Evolutionary conservation across 1,140 invertebrate genomes (phyloP).

Genomic region (Calycopis cecrops): DNA sequence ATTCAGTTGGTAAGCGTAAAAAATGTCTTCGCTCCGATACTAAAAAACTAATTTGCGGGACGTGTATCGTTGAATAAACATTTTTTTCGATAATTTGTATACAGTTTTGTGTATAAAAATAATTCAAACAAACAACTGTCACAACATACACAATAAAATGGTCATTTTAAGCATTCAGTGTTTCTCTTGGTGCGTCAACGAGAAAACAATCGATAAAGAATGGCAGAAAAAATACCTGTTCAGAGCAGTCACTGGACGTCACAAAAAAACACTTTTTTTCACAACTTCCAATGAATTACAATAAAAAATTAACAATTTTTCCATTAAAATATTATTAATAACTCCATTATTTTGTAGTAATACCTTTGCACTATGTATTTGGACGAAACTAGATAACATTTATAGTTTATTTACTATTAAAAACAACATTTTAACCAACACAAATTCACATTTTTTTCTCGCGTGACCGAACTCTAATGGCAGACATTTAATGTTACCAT

Average conservation of each 20-base stretch:
- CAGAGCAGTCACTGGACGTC: conserved; percentile 21
- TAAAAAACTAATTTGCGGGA: no score
- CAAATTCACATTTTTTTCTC: conserved; percentile 52
- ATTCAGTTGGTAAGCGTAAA: no score
- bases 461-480: conserved; percentile 47
- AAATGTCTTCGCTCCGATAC: no score
- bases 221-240: conserved; percentile 30
- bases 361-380: conserved; percentile 12
- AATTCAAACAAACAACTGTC: not conserved
- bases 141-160: not conserved
- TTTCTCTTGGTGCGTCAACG: conserved; percentile 9
- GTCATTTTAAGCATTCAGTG: not conserved
- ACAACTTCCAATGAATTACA: conserved; percentile 26
- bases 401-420: conserved; percentile 32
- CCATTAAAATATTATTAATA: conserved; percentile 5
- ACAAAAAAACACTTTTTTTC: conserved; percentile 33
- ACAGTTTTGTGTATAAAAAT: not conserved
- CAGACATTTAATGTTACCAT: conserved; percentile 37
- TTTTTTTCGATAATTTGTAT: no score
- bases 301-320: conserved; percentile 24
- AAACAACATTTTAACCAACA: conserved; percentile 33
- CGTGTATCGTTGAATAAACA: no score
- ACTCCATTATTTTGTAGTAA: not conserved
- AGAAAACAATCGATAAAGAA: conserved; percentile 30
- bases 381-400: conserved; percentile 3